Evolutionary conservation across 2,797 vertebrate species (phyloP).

Genomic region (Myoxocephalus aenaeus): DNA sequence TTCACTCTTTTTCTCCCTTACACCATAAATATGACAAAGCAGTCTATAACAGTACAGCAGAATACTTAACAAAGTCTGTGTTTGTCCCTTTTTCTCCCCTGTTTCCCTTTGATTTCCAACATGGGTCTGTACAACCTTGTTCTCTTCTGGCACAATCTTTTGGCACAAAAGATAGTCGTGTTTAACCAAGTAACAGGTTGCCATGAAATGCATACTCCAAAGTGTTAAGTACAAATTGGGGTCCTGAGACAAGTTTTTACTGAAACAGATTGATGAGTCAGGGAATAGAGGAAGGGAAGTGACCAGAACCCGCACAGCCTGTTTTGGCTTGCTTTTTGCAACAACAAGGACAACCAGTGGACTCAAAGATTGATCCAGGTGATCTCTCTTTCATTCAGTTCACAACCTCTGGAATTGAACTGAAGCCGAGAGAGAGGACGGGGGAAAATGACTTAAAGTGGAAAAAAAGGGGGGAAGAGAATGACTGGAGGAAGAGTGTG

Average conservation of each 20-base stretch:
- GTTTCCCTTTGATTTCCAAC: neutral
- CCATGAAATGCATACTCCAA: neutral
- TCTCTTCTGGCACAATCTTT: neutral
- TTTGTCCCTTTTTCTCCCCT: neutral
- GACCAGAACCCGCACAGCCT: constrained; percentile 21
- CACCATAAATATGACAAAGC: neutral
- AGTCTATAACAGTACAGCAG: neutral
- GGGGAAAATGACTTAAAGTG: constrained; percentile 14
- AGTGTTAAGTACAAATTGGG: neutral
- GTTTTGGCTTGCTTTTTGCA: constrained; percentile 41
- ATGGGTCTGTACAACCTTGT: neutral
- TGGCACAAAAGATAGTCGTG: neutral
- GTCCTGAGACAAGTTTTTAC: neutral
- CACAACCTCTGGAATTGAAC: constrained; percentile 68
- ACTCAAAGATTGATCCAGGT: constrained; percentile 45
- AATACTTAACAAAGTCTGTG: neutral
- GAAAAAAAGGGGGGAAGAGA: neutral
- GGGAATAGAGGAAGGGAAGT: neutral
- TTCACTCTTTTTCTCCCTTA: neutral
- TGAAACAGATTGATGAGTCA: constrained; percentile 4
- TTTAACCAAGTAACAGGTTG: neutral
- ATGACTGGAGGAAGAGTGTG: constrained; percentile 40
- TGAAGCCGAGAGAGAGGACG: constrained; percentile 18
- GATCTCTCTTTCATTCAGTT: constrained; percentile 67
- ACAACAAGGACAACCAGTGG: constrained; percentile 36